Evolutionary conservation across 2,797 vertebrate genomes (phyloP).

Genomic region (Melanotaenia pygmaea): DNA sequence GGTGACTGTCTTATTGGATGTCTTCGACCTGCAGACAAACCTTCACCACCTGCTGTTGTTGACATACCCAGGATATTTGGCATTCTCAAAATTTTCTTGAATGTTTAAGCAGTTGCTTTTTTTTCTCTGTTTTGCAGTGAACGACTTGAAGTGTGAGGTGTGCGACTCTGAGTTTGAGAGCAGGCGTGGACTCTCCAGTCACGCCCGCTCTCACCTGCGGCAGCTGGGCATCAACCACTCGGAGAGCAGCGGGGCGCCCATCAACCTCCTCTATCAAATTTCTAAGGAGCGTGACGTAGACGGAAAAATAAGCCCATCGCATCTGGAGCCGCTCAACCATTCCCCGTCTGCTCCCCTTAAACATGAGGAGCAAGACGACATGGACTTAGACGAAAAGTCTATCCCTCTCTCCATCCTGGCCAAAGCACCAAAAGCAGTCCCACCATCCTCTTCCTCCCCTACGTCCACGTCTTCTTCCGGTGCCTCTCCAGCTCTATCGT

Average conservation of each 20-base stretch:
- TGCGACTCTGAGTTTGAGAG: conserved; percentile 91
- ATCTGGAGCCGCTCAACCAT: conserved; percentile 57
- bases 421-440: conserved; percentile 66
- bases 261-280: conserved; percentile 90
- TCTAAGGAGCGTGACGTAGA: conserved; percentile 85
- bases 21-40: conserved; percentile 24
- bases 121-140: conserved; percentile 42
- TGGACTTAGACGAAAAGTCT: conserved; percentile 77
- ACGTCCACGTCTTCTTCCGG: conserved; percentile 69
- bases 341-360: conserved; percentile 40
- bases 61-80: neutral
- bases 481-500: conserved; percentile 72
- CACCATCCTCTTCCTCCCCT: conserved; percentile 64
- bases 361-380: conserved; percentile 73
- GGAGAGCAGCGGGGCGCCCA: conserved; percentile 90
- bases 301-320: conserved; percentile 46
- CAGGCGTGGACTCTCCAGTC: conserved; percentile 90
- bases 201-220: conserved; percentile 91
- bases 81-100: no score
- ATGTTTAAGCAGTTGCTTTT: neutral
- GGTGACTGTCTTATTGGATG: conserved; percentile 38
- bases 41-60: conserved; percentile 37
- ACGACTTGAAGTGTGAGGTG: conserved; percentile 86
- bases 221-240: conserved; percentile 90
- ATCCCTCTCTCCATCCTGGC: conserved; percentile 70